A percentile compares a stretch with the other conserved stretches of the same genome.
phyloP scores from a whole-genome alignment of 2,888 invertebrate genomes.

The Stomorhina lunata region DNA sequence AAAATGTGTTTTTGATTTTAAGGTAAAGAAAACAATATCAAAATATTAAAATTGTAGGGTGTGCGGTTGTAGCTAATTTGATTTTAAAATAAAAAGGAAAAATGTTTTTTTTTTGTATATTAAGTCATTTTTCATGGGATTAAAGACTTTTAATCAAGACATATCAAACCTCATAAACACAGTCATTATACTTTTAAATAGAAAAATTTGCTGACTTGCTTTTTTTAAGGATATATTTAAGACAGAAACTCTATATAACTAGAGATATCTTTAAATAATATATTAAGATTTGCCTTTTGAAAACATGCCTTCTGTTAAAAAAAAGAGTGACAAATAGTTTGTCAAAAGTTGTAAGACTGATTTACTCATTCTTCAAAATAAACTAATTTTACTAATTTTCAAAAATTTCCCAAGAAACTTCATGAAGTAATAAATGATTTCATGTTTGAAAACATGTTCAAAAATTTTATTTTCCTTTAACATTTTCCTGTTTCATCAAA shows the following conservation, averaged over 20 bases:
- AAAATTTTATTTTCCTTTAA: background rate
- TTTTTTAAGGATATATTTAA: no score
- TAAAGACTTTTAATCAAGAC: no score
- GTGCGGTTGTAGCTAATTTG: no score
- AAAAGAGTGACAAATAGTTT: background rate
- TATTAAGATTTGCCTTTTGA: background rate
- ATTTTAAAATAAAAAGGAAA: no score
- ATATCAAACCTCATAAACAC: no score
- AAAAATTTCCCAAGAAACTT: background rate
- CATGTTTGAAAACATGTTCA: background rate
- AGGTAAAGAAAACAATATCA: no score
- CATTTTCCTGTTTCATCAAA: background rate
- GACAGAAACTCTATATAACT: no score
- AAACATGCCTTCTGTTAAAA: background rate
- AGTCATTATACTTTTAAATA: no score
- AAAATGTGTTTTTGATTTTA: background rate
- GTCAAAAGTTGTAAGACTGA: background rate
- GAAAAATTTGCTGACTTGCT: no score
- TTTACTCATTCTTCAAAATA: background rate
- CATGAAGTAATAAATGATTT: conserved; percentile 1
- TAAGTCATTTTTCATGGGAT: no score
- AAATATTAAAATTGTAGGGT: background rate
- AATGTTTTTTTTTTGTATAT: no score
- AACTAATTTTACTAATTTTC: background rate
- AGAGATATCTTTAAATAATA: no score